These are phyloP conservation scores for Agyllia agylla DNA, from an alignment of 2,888 invertebrate species.

Conservation along the genomic window DNA sequence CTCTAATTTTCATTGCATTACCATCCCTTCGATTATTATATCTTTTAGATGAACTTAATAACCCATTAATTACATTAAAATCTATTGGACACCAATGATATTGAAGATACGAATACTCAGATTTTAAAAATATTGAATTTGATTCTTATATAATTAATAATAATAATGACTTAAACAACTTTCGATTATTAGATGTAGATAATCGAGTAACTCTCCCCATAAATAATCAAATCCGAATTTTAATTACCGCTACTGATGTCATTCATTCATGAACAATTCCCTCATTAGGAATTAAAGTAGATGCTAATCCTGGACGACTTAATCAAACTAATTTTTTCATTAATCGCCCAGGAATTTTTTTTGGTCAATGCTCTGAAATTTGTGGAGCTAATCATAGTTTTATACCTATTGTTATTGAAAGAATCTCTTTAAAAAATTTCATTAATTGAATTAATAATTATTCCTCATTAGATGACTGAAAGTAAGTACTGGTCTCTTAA, in stretches of 20 bases:
- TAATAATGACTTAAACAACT: constrained; percentile 85
- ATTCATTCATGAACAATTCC: constrained; percentile 94
- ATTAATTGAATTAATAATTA: too few species aligned
- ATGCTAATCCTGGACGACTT: constrained; percentile 93
- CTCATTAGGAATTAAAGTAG: constrained; percentile 92
- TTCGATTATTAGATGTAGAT: constrained; percentile 92
- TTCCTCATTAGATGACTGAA: constrained; percentile 83
- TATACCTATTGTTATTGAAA: constrained; percentile 84
- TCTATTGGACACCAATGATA: constrained; percentile 94
- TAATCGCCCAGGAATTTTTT: too few species aligned
- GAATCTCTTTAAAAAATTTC: too few species aligned
- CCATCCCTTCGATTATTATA: constrained; percentile 92
- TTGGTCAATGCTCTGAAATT: too few species aligned
- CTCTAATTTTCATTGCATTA: constrained; percentile 92
- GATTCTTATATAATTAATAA: constrained; percentile 74
- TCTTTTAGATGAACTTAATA: constrained; percentile 92
- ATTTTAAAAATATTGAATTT: constrained; percentile 84
- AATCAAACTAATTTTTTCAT: constrained; percentile 87
- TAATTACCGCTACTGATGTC: constrained; percentile 92
- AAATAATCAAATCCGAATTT: constrained; percentile 92
- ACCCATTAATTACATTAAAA: constrained; percentile 91
- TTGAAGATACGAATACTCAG: constrained; percentile 93
- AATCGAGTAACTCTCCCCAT: constrained; percentile 91
- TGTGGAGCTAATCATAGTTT: constrained; percentile 87
- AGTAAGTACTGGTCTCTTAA: constrained; percentile 95